A percentile compares a stretch with the other conserved stretches of the same genome.
Conservation (phyloP, 2,113 vertebrate species). For the Anoura caudifer region DNA sequence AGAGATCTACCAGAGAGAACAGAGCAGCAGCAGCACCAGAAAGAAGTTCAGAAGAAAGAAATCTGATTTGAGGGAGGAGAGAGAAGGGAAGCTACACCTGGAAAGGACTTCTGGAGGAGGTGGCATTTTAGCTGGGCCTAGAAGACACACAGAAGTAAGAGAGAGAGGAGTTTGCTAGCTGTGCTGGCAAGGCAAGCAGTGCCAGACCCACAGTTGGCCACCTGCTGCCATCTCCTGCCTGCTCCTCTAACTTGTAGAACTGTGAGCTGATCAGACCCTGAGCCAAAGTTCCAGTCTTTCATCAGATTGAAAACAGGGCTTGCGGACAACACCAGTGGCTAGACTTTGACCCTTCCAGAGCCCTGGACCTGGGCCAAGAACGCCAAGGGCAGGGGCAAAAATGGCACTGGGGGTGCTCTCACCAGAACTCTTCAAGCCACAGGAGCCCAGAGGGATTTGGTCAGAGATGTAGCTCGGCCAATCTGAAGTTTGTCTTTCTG, state of each 20-base stretch:
- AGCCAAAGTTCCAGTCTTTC: neutral
- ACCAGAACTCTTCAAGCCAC: neutral
- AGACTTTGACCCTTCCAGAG: neutral
- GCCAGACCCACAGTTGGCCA: neutral
- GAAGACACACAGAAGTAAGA: neutral
- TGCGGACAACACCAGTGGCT: neutral
- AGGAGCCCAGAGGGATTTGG: neutral
- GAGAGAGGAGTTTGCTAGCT: neutral
- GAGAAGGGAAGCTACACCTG: neutral
- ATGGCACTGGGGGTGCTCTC: neutral
- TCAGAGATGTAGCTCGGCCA: slow-evolving; percentile 28
- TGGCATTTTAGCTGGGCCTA: neutral
- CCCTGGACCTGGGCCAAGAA: neutral
- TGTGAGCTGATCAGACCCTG: neutral
- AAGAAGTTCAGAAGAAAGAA: neutral
- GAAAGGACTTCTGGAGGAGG: slow-evolving; percentile 4
- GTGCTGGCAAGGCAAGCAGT: neutral
- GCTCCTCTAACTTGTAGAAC: neutral
- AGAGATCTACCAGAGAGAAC: neutral
- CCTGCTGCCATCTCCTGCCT: neutral
- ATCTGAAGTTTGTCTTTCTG: slow-evolving; percentile 40
- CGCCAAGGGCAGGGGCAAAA: neutral
- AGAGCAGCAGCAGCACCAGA: neutral
- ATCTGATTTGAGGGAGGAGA: neutral
- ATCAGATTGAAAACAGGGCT: neutral